Evolutionary conservation across 2,888 invertebrate genomes (phyloP).

Genomic region (Andrena minutula): DNA sequence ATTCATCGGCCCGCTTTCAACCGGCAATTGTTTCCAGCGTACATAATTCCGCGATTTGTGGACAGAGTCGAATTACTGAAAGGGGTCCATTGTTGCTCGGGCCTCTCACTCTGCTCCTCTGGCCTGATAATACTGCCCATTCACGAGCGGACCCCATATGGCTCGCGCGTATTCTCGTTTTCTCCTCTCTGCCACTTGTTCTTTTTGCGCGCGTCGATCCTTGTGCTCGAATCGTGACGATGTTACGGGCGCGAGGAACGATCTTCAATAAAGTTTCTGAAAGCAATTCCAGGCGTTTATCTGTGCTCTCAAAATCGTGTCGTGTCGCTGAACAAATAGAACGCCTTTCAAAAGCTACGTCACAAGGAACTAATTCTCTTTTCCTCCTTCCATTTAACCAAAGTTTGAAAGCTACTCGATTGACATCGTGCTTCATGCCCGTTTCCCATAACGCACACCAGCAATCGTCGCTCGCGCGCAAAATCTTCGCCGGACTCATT

Average conservation of each 20-base stretch:
- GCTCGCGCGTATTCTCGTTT: slow-evolving; percentile 5
- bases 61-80: slow-evolving; percentile 80
- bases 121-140: slow-evolving; percentile 78
- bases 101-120: slow-evolving; percentile 40
- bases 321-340: background rate
- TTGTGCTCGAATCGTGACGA: background rate
- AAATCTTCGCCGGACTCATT: slow-evolving; percentile 37
- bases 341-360: background rate
- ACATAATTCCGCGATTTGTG: slow-evolving; percentile 78
- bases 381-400: background rate
- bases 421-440: background rate
- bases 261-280: background rate
- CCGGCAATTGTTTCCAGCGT: slow-evolving; percentile 76
- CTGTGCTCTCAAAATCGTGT: background rate
- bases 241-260: background rate
- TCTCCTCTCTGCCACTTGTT: background rate
- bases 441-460: background rate
- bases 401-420: background rate
- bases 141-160: slow-evolving; percentile 69
- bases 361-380: background rate
- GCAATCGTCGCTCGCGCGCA: slow-evolving; percentile 34
- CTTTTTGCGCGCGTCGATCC: background rate
- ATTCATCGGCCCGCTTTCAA: slow-evolving; percentile 57
- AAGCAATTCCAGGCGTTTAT: background rate
- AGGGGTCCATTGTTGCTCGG: slow-evolving; percentile 76